Conservation (phyloP, 37 sponge, comb jelly and placozoan species). For the Eunapius fragilis region DNA sequence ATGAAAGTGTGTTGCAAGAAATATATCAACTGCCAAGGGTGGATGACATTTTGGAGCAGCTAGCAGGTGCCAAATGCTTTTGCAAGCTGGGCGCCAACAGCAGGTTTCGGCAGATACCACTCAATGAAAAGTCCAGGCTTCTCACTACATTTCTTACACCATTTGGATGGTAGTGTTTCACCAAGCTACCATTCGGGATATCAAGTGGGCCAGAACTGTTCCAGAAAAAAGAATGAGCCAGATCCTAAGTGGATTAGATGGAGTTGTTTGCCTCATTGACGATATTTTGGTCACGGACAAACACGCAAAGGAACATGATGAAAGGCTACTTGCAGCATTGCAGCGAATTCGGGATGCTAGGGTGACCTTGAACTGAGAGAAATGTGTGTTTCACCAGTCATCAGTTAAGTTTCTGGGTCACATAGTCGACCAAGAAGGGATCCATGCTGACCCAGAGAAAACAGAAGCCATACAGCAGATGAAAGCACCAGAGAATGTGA, state of each 20-base stretch:
- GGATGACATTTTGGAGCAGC: slow-evolving; percentile 57
- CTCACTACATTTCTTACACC: slow-evolving; percentile 22
- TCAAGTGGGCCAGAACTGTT: slow-evolving; percentile 20
- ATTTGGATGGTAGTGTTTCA: background rate
- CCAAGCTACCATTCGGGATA: slow-evolving; percentile 17
- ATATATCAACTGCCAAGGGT: slow-evolving; percentile 55
- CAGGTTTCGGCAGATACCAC: slow-evolving; percentile 51
- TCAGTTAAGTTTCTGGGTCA: slow-evolving; percentile 43
- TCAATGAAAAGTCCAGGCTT: slow-evolving; percentile 1
- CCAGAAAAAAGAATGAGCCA: slow-evolving; percentile 18
- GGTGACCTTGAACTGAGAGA: slow-evolving; percentile 48
- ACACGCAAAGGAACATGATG: slow-evolving; percentile 33
- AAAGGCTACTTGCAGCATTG: slow-evolving; percentile 9
- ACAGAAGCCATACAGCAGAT: slow-evolving; percentile 35
- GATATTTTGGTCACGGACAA: slow-evolving; percentile 16
- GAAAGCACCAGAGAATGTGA: slow-evolving; percentile 14
- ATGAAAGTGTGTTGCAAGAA: slow-evolving; percentile 49
- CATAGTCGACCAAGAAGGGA: slow-evolving; percentile 18
- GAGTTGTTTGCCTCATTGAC: slow-evolving; percentile 42
- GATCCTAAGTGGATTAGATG: slow-evolving; percentile 29
- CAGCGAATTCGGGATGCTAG: slow-evolving; percentile 13
- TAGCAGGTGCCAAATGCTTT: slow-evolving; percentile 51
- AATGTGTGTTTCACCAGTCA: slow-evolving; percentile 21
- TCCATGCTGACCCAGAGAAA: slow-evolving; percentile 50
- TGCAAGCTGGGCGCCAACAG: slow-evolving; percentile 58